Conservation (phyloP, 1,140 invertebrate species). For the Aporrectodea caliginosa region DNA sequence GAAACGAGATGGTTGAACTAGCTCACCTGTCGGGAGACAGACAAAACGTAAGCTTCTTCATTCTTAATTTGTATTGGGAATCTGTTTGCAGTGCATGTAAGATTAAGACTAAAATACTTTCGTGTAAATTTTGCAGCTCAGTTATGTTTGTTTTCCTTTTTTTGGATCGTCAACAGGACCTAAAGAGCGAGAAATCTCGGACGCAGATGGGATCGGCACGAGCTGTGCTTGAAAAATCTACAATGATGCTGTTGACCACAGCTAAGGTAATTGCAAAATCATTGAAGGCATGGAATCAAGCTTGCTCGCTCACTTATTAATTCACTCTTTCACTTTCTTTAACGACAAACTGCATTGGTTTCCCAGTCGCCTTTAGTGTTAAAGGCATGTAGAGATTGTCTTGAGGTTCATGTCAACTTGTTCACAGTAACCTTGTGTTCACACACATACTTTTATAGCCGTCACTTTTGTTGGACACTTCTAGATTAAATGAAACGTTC, state of each 20-base stretch:
- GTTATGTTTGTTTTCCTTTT: slow-evolving; percentile 10
- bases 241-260: slow-evolving; percentile 93
- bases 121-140: slow-evolving; percentile 1
- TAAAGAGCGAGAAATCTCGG: slow-evolving; percentile 89
- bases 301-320: slow-evolving; percentile 3
- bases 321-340: too few relatives aligned
- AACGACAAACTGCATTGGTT: too few relatives aligned
- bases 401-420: too few relatives aligned
- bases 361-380: too few relatives aligned
- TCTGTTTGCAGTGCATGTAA: too few relatives aligned
- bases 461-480: too few relatives aligned
- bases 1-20: slow-evolving; percentile 95
- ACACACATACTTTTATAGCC: too few relatives aligned
- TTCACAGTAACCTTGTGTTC: too few relatives aligned
- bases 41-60: slow-evolving; percentile 54
- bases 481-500: too few relatives aligned
- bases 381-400: too few relatives aligned
- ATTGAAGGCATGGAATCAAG: too few relatives aligned
- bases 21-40: slow-evolving; percentile 78
- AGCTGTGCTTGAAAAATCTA: slow-evolving; percentile 92
- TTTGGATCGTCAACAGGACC: slow-evolving; percentile 62
- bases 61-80: background rate
- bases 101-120: background rate
- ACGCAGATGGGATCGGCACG: slow-evolving; percentile 93
- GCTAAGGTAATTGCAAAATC: slow-evolving; percentile 81